phyloP scores from a whole-genome alignment of 2,888 invertebrate genomes.

The Phyto melanocephala region DNA sequence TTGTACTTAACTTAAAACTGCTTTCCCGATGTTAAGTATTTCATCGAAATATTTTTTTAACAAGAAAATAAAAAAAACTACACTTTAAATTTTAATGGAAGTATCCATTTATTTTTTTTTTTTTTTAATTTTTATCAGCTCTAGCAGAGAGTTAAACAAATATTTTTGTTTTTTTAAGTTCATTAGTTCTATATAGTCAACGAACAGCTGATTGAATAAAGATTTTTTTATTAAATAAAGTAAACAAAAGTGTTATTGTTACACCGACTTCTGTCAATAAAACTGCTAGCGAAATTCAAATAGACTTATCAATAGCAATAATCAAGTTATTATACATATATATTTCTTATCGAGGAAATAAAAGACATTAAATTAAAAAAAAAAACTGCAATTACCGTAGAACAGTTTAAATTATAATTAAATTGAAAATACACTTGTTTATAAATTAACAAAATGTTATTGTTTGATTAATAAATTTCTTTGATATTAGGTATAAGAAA shows the following conservation, averaged over 20 bases:
- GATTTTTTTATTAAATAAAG: background rate
- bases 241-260: background rate
- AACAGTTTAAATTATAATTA: constrained; percentile 22
- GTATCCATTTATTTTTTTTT: too few relatives aligned
- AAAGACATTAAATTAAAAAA: background rate
- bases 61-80: too few relatives aligned
- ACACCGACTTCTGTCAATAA: background rate
- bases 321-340: constrained; percentile 2
- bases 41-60: too few relatives aligned
- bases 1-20: too few relatives aligned
- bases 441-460: background rate
- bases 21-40: too few relatives aligned
- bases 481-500: background rate
- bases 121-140: background rate
- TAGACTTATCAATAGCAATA: constrained; percentile 14
- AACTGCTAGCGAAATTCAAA: background rate
- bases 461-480: background rate
- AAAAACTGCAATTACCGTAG: background rate
- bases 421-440: background rate
- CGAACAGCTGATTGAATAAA: background rate
- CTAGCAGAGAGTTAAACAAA: background rate
- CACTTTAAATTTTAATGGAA: too few relatives aligned
- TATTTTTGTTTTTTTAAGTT: background rate
- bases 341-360: background rate
- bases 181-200: background rate